These are phyloP conservation scores for Grammomys dolichurus DNA, from an alignment of 2,113 vertebrate genomes.

Conservation along the genomic window DNA sequence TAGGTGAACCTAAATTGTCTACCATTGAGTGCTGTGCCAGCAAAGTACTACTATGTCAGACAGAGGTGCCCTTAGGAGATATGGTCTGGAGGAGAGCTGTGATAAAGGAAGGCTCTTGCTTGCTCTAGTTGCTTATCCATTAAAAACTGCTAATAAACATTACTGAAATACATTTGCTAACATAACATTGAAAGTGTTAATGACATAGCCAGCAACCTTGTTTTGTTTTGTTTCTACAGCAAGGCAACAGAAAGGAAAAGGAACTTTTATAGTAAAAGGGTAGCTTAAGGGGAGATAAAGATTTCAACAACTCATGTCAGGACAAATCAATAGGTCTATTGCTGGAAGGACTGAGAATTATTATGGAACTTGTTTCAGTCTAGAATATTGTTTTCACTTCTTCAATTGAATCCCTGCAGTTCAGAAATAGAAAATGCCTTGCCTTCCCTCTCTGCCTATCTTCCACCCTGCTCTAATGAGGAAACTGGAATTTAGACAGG, in stretches of 20 bases:
- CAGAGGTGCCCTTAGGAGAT: neutral
- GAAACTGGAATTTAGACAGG: constrained; percentile 11
- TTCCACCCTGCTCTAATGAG: neutral
- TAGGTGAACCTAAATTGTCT: constrained; percentile 14
- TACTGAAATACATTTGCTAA: constrained; percentile 37
- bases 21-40: neutral
- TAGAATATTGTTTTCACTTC: constrained; percentile 29
- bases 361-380: neutral
- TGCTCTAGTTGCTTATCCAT: constrained; percentile 15
- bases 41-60: neutral
- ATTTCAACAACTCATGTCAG: neutral
- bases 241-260: constrained; percentile 40
- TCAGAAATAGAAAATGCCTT: constrained; percentile 38
- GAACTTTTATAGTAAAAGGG: neutral
- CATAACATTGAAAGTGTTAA: constrained; percentile 48
- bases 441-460: neutral
- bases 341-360: constrained; percentile 2
- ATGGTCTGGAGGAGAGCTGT: neutral
- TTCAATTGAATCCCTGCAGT: neutral
- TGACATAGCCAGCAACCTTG: constrained; percentile 14
- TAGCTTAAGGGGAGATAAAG: neutral
- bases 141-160: constrained; percentile 64
- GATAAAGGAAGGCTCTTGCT: neutral
- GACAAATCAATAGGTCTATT: constrained; percentile 42
- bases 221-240: constrained; percentile 8